Evolutionary conservation across 1,140 invertebrate species (phyloP).

Genomic region (Drosophila ficusphila): DNA sequence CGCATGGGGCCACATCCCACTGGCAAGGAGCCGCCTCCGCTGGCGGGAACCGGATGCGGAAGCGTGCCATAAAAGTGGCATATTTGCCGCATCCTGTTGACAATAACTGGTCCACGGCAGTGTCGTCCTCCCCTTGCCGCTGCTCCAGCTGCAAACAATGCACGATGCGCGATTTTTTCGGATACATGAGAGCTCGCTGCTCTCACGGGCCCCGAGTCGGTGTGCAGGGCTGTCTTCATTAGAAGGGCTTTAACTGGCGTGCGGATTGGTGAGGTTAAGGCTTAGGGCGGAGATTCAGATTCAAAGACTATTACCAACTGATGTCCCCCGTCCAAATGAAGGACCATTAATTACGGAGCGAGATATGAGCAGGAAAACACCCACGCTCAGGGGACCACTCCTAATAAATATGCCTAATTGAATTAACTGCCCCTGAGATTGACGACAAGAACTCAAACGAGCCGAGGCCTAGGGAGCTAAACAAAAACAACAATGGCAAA

Average conservation of each 20-base stretch:
- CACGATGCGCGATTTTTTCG: slow-evolving; percentile 42
- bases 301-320: background rate
- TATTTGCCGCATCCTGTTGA: slow-evolving; percentile 79
- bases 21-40: slow-evolving; percentile 1
- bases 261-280: background rate
- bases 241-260: background rate
- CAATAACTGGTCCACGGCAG: slow-evolving; percentile 56
- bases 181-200: background rate
- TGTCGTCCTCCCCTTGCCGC: background rate
- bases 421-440: slow-evolving; percentile 28
- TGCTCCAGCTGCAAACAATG: slow-evolving; percentile 30
- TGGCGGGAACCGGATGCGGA: slow-evolving; percentile 52
- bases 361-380: background rate
- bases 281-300: background rate
- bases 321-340: slow-evolving; percentile 1
- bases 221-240: background rate
- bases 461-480: slow-evolving; percentile 3
- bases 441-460: slow-evolving; percentile 8
- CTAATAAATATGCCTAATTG: slow-evolving; percentile 18
- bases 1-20: background rate
- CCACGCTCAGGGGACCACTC: background rate
- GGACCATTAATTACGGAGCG: slow-evolving; percentile 5
- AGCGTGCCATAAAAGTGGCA: slow-evolving; percentile 72
- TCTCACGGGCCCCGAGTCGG: slow-evolving; percentile 5
- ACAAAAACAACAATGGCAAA: slow-evolving; percentile 5